phyloP scores from a whole-genome alignment of 1,140 invertebrate species.

The Orius insidiosus region DNA sequence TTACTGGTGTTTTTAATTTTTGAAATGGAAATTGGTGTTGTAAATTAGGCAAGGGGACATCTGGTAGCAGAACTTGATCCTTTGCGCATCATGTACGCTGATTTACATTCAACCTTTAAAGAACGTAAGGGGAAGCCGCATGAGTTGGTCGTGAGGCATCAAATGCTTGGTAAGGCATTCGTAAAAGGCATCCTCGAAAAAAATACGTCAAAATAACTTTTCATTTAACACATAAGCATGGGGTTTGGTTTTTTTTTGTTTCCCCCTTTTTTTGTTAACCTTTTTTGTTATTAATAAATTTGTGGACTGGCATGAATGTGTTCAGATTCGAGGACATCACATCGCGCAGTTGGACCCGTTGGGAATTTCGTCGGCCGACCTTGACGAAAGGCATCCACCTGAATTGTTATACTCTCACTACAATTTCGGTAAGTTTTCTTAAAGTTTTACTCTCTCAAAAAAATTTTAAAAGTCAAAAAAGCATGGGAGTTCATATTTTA shows the following conservation, averaged over 20 bases:
- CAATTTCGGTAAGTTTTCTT: slow-evolving; percentile 65
- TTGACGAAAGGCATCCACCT: slow-evolving; percentile 71
- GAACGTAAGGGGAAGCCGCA: slow-evolving; percentile 38
- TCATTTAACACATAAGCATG: too few species aligned
- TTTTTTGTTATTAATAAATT: too few species aligned
- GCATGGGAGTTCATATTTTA: neutral
- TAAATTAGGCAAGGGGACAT: slow-evolving; percentile 76
- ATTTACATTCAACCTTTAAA: slow-evolving; percentile 35
- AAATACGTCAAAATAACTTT: too few species aligned
- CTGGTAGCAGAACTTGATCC: slow-evolving; percentile 90
- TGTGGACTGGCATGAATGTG: slow-evolving; percentile 17
- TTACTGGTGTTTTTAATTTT: too few species aligned
- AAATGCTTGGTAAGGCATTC: slow-evolving; percentile 41
- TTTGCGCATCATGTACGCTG: slow-evolving; percentile 52
- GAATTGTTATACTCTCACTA: slow-evolving; percentile 84
- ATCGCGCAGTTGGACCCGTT: slow-evolving; percentile 95
- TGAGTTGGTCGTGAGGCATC: slow-evolving; percentile 44
- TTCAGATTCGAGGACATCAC: slow-evolving; percentile 94
- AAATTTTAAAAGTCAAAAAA: neutral
- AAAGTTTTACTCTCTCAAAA: too few species aligned
- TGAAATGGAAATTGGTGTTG: slow-evolving; percentile 3
- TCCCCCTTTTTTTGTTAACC: too few species aligned
- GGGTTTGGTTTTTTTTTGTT: too few species aligned
- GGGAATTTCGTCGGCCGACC: slow-evolving; percentile 77
- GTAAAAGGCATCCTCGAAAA: neutral